A percentile compares a stretch with the other conserved stretches of the same genome.
Evolutionary conservation across 2,113 vertebrate genomes (phyloP).

Genomic region (Onychostruthus taczanowskii): DNA sequence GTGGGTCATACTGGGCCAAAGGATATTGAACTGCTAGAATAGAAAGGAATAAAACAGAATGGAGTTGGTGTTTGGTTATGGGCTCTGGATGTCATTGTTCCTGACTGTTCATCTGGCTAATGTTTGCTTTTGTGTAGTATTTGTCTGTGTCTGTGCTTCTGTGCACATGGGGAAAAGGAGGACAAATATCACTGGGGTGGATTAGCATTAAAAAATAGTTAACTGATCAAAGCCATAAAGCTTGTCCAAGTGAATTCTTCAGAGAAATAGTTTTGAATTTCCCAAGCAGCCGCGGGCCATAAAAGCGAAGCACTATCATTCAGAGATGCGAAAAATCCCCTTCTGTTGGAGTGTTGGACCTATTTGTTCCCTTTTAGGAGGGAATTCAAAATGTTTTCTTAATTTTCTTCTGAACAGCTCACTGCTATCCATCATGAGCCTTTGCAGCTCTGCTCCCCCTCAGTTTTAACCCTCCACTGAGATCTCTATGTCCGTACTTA

Average conservation of each 20-base stretch:
- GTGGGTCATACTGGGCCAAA: background rate
- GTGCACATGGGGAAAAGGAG: constrained; percentile 34
- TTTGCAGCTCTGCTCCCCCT: background rate
- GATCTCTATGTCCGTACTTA: rapidly evolving
- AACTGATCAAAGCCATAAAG: constrained; percentile 66
- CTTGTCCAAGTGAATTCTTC: constrained; percentile 64
- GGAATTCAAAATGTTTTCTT: constrained; percentile 43
- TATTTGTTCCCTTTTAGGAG: constrained; percentile 55
- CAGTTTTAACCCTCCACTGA: background rate
- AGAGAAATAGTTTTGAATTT: constrained; percentile 64
- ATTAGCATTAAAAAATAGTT: constrained; percentile 70
- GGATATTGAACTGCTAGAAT: background rate
- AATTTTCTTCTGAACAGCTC: constrained; percentile 37
- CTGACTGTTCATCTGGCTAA: constrained; percentile 20
- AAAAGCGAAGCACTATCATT: constrained; percentile 12
- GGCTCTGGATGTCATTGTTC: constrained; percentile 34
- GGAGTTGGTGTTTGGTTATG: constrained; percentile 23
- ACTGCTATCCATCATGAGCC: background rate
- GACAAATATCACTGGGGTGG: constrained; percentile 55
- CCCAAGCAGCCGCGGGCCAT: constrained; percentile 49
- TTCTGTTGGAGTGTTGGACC: constrained; percentile 14
- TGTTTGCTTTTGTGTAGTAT: constrained; percentile 47
- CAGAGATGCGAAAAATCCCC: constrained; percentile 52
- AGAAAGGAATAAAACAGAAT: background rate
- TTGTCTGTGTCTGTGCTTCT: constrained; percentile 40